Conservation (phyloP, 2,797 vertebrate species). For the Lacerta viridis region DNA sequence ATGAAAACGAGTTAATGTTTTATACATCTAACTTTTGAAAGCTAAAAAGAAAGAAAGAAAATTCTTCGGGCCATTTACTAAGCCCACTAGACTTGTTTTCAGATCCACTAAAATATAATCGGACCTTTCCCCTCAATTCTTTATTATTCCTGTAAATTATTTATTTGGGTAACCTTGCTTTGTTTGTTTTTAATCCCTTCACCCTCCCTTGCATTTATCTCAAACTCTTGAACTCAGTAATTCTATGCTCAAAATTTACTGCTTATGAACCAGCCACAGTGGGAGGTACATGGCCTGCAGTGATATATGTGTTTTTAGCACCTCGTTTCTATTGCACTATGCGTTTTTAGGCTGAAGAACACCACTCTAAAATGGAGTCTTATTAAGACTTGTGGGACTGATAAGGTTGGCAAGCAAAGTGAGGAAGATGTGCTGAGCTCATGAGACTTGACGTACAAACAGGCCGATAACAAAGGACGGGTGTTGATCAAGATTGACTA, state of each 20-base stretch:
- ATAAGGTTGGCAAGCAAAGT: too few relatives aligned
- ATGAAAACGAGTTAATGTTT: background rate
- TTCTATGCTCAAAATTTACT: constrained; percentile 50
- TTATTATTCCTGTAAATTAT: constrained; percentile 57
- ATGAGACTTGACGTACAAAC: too few relatives aligned
- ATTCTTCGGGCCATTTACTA: background rate
- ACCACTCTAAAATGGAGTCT: too few relatives aligned
- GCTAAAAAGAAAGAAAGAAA: background rate
- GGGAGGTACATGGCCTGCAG: background rate
- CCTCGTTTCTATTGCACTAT: background rate
- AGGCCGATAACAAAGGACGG: too few relatives aligned
- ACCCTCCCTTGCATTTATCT: constrained; percentile 48
- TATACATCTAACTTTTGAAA: background rate
- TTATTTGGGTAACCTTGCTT: constrained; percentile 51
- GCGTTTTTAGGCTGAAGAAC: background rate
- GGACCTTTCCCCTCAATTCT: constrained; percentile 50
- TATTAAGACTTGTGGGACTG: too few relatives aligned
- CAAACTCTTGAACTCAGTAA: constrained; percentile 45
- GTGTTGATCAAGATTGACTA: too few relatives aligned
- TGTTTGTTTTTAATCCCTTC: constrained; percentile 24
- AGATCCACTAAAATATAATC: constrained; percentile 49
- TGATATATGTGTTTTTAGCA: constrained; percentile 23
- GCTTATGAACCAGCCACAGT: constrained; percentile 14
- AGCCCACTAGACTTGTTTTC: constrained; percentile 11
- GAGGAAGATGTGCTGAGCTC: too few relatives aligned